Evolutionary conservation across 2,797 vertebrate genomes (phyloP).

Genomic region (Todus mexicanus): DNA sequence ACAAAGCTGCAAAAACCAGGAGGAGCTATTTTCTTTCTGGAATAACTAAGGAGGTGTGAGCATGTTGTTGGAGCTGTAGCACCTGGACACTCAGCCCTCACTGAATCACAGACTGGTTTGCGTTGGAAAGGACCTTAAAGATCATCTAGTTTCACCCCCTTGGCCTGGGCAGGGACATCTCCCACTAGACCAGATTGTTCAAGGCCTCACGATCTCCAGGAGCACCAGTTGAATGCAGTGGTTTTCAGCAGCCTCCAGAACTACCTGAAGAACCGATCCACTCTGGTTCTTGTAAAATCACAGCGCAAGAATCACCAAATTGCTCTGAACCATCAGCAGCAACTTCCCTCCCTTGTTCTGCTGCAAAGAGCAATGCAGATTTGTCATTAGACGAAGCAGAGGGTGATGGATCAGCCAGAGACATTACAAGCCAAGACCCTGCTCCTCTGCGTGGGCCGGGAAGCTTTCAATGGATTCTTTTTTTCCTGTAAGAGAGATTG

Average conservation of each 20-base stretch:
- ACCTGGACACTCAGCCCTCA: no score
- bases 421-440: background rate
- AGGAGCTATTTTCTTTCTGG: background rate
- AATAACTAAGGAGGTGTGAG: background rate
- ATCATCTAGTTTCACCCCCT: no score
- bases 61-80: background rate
- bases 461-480: background rate
- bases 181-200: no score
- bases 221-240: background rate
- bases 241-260: background rate
- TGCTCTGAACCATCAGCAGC: background rate
- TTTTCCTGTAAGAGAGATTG: background rate
- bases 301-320: background rate
- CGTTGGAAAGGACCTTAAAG: no score
- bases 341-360: background rate
- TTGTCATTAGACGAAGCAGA: background rate
- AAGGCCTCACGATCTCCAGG: no score
- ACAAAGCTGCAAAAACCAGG: background rate
- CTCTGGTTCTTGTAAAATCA: background rate
- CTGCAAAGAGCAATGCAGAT: background rate
- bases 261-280: rapidly evolving
- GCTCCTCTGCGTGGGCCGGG: background rate
- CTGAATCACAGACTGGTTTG: no score
- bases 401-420: background rate
- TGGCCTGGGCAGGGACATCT: no score